Evolutionary conservation across 2,113 vertebrate genomes (phyloP), one percentile per base, ranked within the genome.

Genomic region (Nycticebus coucang): DNA sequence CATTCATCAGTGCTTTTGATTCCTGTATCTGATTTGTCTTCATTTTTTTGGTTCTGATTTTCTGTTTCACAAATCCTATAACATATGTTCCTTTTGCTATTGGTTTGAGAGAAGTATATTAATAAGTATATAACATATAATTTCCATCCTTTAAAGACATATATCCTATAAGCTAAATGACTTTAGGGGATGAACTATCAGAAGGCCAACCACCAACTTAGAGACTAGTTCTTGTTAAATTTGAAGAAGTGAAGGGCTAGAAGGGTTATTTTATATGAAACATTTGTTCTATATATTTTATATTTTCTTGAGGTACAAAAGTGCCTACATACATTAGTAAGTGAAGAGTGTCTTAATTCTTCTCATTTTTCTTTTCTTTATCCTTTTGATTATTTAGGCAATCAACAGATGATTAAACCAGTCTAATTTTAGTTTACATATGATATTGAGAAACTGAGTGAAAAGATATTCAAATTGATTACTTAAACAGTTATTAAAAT

Each of bases 91-190:
- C 13, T 19, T 57, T 77, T 50, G 45, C 60, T 53, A 53, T 88
- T 37, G 21, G 3, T 59, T 89, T 64, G 26, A 41, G 26, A 60
- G 8, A 2, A 17, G 24, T 37, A 45, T 60, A 59, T 68, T 66
- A 59, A 77, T 35, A 89, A 71, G 37, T 28, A 64, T 21, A 87
- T 30, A 72, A 57, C 82, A 75, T 85, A 68, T 30, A 85, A 66
- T 64, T 75, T 24, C 18, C 72, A 92, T 33, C 83, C 80, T 84
- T 91, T 96, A 64, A 28, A 87, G 91, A 90, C 33, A 24, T 4
- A 26, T 12, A 66, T 41, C 28, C 8, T 64, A 21, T 11, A 35
- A 81, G 59, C 4, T 45, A 88, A 82, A 72, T 41, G 22, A 66
- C 41, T 89, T 87, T 41, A 59, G 71, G 41, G 59, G 14, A 13